Conservation (phyloP, 1,140 invertebrate species). For the Protaetia brevitarsis region DNA sequence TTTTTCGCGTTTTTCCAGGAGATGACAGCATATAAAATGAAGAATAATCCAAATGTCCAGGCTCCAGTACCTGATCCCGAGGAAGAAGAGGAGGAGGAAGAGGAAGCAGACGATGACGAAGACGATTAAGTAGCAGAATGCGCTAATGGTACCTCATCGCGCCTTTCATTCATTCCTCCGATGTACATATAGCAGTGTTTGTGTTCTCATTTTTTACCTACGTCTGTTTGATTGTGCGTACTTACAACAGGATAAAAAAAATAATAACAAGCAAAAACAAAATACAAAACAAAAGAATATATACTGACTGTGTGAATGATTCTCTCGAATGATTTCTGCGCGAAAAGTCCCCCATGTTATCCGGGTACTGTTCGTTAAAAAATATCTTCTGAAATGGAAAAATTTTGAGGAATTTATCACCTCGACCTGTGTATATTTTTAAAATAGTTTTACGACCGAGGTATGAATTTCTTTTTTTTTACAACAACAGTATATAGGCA, state of each 20-base stretch:
- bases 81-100: slow-evolving; percentile 57
- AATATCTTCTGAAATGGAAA: not conserved
- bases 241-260: slow-evolving; percentile 26
- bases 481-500: slow-evolving; percentile 5
- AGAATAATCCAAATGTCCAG: slow-evolving; percentile 54
- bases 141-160: slow-evolving; percentile 28
- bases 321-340: slow-evolving; percentile 25
- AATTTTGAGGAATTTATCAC: slow-evolving; percentile 23
- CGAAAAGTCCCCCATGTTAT: slow-evolving; percentile 10
- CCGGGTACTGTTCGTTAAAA: slow-evolving; percentile 8
- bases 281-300: slow-evolving; percentile 15
- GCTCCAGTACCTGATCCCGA: slow-evolving; percentile 54
- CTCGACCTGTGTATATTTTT: slow-evolving; percentile 19
- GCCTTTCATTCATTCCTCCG: slow-evolving; percentile 37
- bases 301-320: slow-evolving; percentile 36
- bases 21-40: slow-evolving; percentile 81
- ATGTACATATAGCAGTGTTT: slow-evolving; percentile 41
- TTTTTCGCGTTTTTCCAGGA: slow-evolving; percentile 60
- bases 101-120: slow-evolving; percentile 56
- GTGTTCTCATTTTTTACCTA: slow-evolving; percentile 38
- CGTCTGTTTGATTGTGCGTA: slow-evolving; percentile 34
- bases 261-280: slow-evolving; percentile 9
- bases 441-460: slow-evolving; percentile 20
- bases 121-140: slow-evolving; percentile 40
- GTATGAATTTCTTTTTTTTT: slow-evolving; percentile 21